Base-by-base conservation (phyloP, 1,140 invertebrate species). In the Camponotus vicinus region DNA sequence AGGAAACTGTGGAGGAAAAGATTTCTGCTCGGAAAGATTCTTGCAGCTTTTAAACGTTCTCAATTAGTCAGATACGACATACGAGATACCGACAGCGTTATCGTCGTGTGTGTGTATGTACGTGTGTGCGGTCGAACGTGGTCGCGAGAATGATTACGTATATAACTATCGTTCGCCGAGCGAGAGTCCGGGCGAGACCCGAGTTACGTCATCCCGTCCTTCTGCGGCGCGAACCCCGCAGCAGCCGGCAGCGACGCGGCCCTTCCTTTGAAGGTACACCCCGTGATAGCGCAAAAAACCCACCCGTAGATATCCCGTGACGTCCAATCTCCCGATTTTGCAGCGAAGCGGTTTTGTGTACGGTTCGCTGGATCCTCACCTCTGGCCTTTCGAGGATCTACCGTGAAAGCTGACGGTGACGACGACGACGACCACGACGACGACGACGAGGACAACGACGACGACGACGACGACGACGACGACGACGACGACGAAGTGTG, bases 381-480 rank as follows among this genome's bases (percentile, higher is more conserved):
- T 90, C 76, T 90, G 89, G 79, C 88, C 89, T 90, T 90, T 90
- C 86, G 80, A 79, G 85, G 77, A 86, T 78, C 70, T 76, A 55
- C 64, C 70, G 84, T 79, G 52, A 77, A 80, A 80, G 64, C 78
- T 64, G 45, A 80, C 75, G 21, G 40, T 45, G 66, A 67, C 71
- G 71, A 13, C 18, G 75, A 27, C 27, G 34, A 15, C 11, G 18
- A 18, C 21, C 27, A 15, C 27, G 63, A 37, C 76, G 9, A 66
- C 45, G 61, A 57, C 21, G 7, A 64, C 40, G 57, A 45, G 40
- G 34, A 32, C 37, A 34, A 40, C 55, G 21, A 61, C 71, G 73
- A 32, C 66, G 55, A 13, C 34, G 21, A 27, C 40, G 7, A 45
- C 8, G 7, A 67, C 5, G 34, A 42, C 64, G 15, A 66, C 64